A percentile compares a stretch with the other conserved stretches of the same genome.
Evolutionary conservation across 2,888 invertebrate species (phyloP).

Genomic region (Zelleria hepariella): DNA sequence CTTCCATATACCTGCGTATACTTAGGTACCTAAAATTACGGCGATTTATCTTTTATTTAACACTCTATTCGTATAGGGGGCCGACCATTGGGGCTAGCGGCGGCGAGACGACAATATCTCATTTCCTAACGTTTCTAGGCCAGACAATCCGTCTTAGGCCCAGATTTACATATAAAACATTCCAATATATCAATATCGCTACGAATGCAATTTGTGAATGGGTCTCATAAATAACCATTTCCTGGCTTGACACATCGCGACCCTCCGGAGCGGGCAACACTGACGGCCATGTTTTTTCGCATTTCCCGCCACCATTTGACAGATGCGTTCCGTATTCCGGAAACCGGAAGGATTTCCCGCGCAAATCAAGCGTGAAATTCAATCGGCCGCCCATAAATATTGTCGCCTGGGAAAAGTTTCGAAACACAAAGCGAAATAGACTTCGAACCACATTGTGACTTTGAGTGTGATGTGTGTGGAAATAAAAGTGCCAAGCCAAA

Average conservation of each 20-base stretch:
- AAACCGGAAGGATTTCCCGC: constrained; percentile 53
- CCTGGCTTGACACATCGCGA: constrained; percentile 64
- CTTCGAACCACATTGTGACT: too few relatives aligned
- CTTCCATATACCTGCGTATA: too few relatives aligned
- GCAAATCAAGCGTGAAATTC: constrained; percentile 70
- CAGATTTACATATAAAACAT: constrained; percentile 71
- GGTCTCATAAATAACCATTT: constrained; percentile 68
- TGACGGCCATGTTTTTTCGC: constrained; percentile 4
- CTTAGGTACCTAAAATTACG: too few relatives aligned
- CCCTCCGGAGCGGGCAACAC: constrained; percentile 49
- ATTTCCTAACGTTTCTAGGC: not conserved
- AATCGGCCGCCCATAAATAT: constrained; percentile 62
- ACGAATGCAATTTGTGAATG: constrained; percentile 70
- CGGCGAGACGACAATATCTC: not conserved
- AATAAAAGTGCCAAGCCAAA: too few relatives aligned
- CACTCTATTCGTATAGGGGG: too few relatives aligned
- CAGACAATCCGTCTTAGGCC: constrained; percentile 50
- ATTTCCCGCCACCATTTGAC: constrained; percentile 62
- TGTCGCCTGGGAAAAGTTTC: constrained; percentile 50
- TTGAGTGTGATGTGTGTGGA: too few relatives aligned
- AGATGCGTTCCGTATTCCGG: constrained; percentile 56
- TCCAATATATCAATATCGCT: constrained; percentile 68
- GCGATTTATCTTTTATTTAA: too few relatives aligned
- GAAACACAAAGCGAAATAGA: too few relatives aligned
- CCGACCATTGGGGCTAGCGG: not conserved